phyloP scores from a whole-genome alignment of 2,888 invertebrate species.

The Hyles lineata region DNA sequence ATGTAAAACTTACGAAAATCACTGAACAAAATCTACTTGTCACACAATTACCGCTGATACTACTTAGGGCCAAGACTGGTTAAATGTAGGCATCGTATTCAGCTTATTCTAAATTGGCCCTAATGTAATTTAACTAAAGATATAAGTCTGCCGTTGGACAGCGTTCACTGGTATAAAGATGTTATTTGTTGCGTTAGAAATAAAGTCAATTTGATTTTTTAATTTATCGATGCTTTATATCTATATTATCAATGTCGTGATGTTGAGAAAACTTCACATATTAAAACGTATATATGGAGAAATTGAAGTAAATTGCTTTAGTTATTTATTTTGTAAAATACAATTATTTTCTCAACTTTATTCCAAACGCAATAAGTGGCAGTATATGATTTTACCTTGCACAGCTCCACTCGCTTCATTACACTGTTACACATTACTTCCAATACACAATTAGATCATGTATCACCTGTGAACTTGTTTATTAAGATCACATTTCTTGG shows the following conservation, averaged over 20 bases:
- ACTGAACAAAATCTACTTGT: conserved; percentile 42
- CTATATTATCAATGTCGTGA: not conserved
- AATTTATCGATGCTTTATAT: not conserved
- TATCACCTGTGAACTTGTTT: not conserved
- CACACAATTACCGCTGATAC: conserved; percentile 52
- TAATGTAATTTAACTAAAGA: conserved; percentile 76
- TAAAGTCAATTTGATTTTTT: not conserved
- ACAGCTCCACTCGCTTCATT: conserved; percentile 17
- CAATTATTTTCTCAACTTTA: not conserved
- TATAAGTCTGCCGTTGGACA: not conserved
- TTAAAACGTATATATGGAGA: too few relatives aligned
- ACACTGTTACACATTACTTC: conserved; percentile 30
- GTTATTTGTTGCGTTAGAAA: conserved; percentile 2
- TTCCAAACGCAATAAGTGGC: conserved; percentile 33
- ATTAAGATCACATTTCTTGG: not conserved
- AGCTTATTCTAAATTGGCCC: conserved; percentile 66
- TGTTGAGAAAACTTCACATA: not conserved
- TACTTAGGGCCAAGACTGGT: conserved; percentile 49
- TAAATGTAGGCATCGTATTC: conserved; percentile 60
- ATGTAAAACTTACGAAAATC: not conserved
- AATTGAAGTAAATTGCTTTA: not conserved
- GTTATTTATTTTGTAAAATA: not conserved
- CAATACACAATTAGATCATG: not conserved
- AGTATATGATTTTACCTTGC: conserved; percentile 30
- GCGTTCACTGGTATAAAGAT: conserved; percentile 7